These are phyloP conservation scores for Neopelma chrysocephalum DNA, from an alignment of 2,797 vertebrate species.

Conservation along the genomic window DNA sequence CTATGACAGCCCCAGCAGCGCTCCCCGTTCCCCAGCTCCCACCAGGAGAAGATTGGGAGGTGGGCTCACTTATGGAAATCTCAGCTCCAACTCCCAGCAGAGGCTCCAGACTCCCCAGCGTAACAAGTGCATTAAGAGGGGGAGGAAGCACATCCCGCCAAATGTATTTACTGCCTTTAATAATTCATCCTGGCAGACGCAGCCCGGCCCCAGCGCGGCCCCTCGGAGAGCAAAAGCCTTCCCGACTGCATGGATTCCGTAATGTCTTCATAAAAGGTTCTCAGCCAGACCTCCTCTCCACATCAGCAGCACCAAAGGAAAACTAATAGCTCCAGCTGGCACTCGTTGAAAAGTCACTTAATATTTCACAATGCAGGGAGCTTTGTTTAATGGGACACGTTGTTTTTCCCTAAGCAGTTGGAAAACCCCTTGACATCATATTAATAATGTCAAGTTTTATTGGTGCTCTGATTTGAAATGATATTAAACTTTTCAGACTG, in stretches of 20 bases:
- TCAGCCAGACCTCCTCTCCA: slow-evolving; percentile 42
- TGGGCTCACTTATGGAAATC: neutral
- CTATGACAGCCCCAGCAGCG: fast-evolving
- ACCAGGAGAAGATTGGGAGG: neutral
- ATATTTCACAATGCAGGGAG: slow-evolving; percentile 72
- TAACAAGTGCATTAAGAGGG: neutral
- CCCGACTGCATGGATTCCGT: neutral
- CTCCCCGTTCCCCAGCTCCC: fast-evolving
- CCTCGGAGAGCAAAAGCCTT: slow-evolving; percentile 38
- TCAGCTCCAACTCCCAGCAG: neutral
- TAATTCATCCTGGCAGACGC: slow-evolving; percentile 58
- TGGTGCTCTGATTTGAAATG: slow-evolving; percentile 75
- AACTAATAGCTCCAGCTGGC: slow-evolving; percentile 74
- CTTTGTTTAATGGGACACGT: slow-evolving; percentile 73
- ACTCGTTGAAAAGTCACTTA: slow-evolving; percentile 74
- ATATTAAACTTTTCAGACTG: slow-evolving; percentile 79
- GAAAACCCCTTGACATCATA: slow-evolving; percentile 75
- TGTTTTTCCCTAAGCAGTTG: slow-evolving; percentile 74
- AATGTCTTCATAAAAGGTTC: slow-evolving; percentile 62
- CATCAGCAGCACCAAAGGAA: slow-evolving; percentile 59
- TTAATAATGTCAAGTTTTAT: slow-evolving; percentile 81
- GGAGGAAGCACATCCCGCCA: neutral
- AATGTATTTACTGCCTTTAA: slow-evolving; percentile 42
- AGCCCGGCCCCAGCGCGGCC: neutral
- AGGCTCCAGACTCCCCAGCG: neutral